Evolutionary conservation across 1,140 invertebrate species (phyloP).

Genomic region (Alviniconcha marisindica): DNA sequence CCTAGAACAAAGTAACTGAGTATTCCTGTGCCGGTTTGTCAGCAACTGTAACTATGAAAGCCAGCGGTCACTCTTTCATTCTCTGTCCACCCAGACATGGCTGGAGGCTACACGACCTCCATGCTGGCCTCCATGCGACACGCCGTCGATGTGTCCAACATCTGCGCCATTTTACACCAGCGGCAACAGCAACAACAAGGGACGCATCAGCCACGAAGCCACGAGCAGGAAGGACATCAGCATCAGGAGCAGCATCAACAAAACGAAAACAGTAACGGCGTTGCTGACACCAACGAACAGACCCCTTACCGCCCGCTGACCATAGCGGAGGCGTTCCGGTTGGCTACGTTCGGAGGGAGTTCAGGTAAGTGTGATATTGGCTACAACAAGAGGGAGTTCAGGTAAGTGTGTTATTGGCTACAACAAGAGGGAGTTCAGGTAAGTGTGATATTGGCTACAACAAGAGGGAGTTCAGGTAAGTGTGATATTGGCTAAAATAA

Average conservation of each 20-base stretch:
- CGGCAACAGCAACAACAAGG: neutral
- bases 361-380: constrained; percentile 78
- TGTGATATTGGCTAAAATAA: neutral
- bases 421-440: neutral
- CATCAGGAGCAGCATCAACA: too few relatives aligned
- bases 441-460: too few relatives aligned
- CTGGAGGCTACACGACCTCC: constrained; percentile 86
- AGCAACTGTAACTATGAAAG: too few relatives aligned
- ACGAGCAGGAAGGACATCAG: neutral
- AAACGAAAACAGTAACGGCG: too few relatives aligned
- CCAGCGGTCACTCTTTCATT: neutral
- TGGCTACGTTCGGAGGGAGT: constrained; percentile 91
- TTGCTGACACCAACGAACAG: constrained; percentile 41
- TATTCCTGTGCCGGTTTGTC: too few relatives aligned
- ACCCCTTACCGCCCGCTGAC: constrained; percentile 79
- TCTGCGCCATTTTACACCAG: constrained; percentile 77
- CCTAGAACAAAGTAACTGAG: too few relatives aligned
- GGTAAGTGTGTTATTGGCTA: neutral
- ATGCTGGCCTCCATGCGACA: constrained; percentile 87
- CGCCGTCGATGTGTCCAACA: constrained; percentile 85
- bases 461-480: neutral
- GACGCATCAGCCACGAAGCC: neutral
- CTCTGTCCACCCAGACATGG: constrained; percentile 81
- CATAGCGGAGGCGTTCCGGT: constrained; percentile 87
- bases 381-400: neutral